These are phyloP conservation scores for Littorina saxatilis DNA, from an alignment of 1,140 invertebrate species.

Conservation along the genomic window DNA sequence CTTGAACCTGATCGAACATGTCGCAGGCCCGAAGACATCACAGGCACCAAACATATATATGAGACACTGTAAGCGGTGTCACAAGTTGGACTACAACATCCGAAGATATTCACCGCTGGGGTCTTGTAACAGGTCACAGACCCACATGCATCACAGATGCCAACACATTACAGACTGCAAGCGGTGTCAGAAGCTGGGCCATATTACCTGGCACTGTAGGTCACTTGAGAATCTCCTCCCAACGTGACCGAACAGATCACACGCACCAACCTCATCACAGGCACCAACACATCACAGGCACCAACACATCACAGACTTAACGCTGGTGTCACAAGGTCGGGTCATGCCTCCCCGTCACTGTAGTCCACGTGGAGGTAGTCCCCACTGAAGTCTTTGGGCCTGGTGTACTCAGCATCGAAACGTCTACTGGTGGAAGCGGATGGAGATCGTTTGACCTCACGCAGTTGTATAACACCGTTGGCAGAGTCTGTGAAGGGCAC, in stretches of 20 bases:
- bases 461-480: conserved; percentile 80
- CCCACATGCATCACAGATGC: no score
- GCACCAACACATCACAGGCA: background rate
- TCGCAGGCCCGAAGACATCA: no score
- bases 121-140: no score
- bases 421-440: conserved; percentile 32
- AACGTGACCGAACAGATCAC: background rate
- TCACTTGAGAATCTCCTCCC: background rate
- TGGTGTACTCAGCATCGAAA: conserved; percentile 41
- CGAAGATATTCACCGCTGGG: no score
- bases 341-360: conserved; percentile 65
- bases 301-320: background rate
- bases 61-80: no score
- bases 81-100: no score
- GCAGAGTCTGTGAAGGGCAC: conserved; percentile 45
- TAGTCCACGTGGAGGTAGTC: conserved; percentile 68
- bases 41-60: no score
- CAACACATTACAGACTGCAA: no score
- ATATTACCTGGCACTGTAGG: no score
- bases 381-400: conserved; percentile 47
- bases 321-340: background rate
- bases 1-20: no score
- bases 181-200: no score
- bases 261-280: background rate
- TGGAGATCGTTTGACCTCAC: conserved; percentile 80